A percentile compares a stretch with the other conserved stretches of the same genome.
Conservation (phyloP, 2,113 vertebrate genomes). For the Arizona elegans region DNA sequence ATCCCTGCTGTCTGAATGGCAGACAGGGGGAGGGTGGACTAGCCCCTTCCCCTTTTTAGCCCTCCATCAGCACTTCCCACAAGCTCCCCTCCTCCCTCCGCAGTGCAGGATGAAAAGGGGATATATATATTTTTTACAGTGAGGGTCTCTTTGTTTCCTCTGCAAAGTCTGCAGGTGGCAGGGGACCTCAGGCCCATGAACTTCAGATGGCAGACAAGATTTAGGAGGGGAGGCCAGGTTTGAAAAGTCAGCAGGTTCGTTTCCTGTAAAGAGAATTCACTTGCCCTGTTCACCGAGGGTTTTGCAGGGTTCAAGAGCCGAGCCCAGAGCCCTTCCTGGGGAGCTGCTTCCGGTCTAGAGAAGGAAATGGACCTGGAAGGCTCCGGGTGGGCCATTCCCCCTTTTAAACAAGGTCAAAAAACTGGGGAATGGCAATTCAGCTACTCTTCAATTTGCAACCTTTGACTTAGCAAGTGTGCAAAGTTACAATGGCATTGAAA, state of each 20-base stretch:
- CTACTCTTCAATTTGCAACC: not conserved
- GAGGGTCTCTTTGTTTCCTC: not conserved
- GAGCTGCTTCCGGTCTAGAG: not conserved
- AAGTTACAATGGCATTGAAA: not conserved
- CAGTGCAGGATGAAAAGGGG: not conserved
- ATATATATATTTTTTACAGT: not conserved
- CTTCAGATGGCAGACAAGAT: not conserved
- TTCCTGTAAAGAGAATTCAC: not conserved
- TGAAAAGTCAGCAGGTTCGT: not conserved
- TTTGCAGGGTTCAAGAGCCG: not conserved
- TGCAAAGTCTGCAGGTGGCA: not conserved
- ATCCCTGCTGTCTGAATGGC: not conserved
- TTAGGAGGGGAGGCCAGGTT: not conserved
- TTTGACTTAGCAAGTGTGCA: not conserved
- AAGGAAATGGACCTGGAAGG: not conserved
- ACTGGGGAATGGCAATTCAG: too few relatives aligned
- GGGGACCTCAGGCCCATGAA: not conserved
- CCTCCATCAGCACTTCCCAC: not conserved
- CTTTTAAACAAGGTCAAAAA: not conserved
- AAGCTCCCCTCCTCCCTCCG: not conserved
- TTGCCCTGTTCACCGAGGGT: not conserved
- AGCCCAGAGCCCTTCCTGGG: too few relatives aligned
- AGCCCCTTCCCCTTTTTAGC: not conserved
- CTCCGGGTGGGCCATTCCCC: not conserved
- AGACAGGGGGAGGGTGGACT: not conserved